phyloP scores from a whole-genome alignment of 1,140 invertebrate genomes.

The Reticulitermes speratus region DNA sequence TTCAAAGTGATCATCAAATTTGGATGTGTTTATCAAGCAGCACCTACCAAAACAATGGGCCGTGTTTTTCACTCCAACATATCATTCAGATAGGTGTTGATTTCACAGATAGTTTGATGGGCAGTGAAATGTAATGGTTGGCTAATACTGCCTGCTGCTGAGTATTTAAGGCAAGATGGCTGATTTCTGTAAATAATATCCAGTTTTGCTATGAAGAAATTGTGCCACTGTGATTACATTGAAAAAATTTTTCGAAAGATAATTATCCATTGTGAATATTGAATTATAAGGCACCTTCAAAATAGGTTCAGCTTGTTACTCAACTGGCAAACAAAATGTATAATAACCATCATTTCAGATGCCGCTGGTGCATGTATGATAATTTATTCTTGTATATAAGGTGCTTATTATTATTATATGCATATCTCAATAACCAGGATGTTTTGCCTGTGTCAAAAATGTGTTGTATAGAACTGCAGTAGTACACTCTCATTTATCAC shows the following conservation, averaged over 20 bases:
- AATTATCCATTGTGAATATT: neutral
- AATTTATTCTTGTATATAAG: neutral
- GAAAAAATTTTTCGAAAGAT: neutral
- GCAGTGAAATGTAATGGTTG: neutral
- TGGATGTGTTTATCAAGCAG: neutral
- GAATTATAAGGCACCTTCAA: neutral
- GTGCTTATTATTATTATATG: neutral
- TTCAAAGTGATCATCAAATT: neutral
- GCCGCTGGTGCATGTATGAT: neutral
- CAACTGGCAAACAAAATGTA: too few species aligned
- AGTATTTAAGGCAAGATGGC: neutral
- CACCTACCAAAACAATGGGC: neutral
- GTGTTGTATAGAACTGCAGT: neutral
- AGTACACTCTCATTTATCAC: slow-evolving; percentile 9
- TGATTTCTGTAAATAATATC: neutral
- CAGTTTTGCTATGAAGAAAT: neutral
- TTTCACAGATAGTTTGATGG: neutral
- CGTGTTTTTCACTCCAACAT: neutral
- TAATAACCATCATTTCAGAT: neutral
- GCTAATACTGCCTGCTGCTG: neutral
- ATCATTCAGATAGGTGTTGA: neutral
- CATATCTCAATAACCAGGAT: neutral
- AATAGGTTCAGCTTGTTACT: neutral
- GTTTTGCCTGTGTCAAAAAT: neutral
- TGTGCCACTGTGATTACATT: neutral